Evolutionary conservation across 2,888 invertebrate genomes (phyloP), one percentile per base, ranked within the genome.

Genomic region (Margaritifera margaritifera): DNA sequence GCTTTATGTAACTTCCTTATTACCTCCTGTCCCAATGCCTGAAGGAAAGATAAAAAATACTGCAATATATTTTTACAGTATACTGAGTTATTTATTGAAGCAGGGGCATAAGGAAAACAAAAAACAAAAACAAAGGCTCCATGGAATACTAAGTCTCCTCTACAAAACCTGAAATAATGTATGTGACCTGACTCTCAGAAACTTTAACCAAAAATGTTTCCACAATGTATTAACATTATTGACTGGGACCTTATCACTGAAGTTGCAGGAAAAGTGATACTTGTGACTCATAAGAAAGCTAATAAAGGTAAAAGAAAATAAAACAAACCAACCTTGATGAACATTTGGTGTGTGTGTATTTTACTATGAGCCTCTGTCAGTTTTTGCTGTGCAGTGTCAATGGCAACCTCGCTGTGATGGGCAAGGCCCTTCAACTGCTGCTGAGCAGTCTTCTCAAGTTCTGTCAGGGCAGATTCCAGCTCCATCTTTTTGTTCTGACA

Each of bases 381-480:
- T 73, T 87, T 85, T 11, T 81, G 78, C 71, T 86, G 86, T 2
- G 87, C 87, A 0, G 84, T 81, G 55, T 87, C 86, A n/a, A 89
- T 82, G 8, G 89, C 88, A 8, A 82, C 82, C 75, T 88, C 88
- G 69, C 88, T 88, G 74, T 88, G 87, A 22, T 75, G 64, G 4
- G 88, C 88, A 60, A 89, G 75, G 6, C 80, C 78, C 62, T 84
- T 84, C 66, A 89, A 80, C 72, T 89, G 88, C 56, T 87, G 83
- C 62, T 87, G 83, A 1, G 88, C 88, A 20, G 86, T 82, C 31
- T 74, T 72, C 77, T 89, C 87, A 75, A 88, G 72, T 55, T 86
- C 86, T 1, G 75, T 66, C 58, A 88, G 71, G 6, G 86, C 81
- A 6, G 75, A 56, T 71, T 87, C 84, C 62, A 87, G 74, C 66